Evolutionary conservation across 2,797 vertebrate species (phyloP), one percentile per base, ranked within the genome.

Genomic region (Dromococcyx pavoninus): DNA sequence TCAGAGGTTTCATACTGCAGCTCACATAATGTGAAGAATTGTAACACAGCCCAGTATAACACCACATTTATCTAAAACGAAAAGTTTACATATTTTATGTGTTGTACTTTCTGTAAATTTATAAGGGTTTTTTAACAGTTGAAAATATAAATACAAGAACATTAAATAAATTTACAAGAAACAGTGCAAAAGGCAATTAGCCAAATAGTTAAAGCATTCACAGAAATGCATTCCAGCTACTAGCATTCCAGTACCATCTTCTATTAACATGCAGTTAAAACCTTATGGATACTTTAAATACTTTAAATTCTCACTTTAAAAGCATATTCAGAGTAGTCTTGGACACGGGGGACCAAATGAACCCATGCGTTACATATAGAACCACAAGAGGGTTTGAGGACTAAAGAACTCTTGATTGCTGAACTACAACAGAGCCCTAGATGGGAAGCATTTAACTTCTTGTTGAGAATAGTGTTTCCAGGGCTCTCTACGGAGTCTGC

Each of bases 101-200:
- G 44, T 79, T 76, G 60, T 85, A 85, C 22, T 82, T 93, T 85
- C 54, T 97, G 85, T 43, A 97, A 92, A 96, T 97, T 97, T 97
- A 97, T 97, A 97, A 87, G 39, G 39, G 7, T 41, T 85, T 61
- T 95, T 95, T 89, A 95, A 96, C 87, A 97, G 72, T 84, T 95
- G 91, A 97, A 97, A 95, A 96, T 93, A 97, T 97, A 97, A 97
- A 98, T 97, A 98, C 72, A 96, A 89, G 91, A 96, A 91, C 94
- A 96, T 97, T 97, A 98, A 97, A 97, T 97, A 97, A 94, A 95
- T 89, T 69, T 92, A 97, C 90, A 97, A 93, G 90, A 95, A 97
- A 96, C 88, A 96, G 78, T 93, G 90, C 88, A 91, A 97, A n/a
- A 97, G 93, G 86, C 93, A 95, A 93, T 88, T 86, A 91, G 62